Evolutionary conservation across 2,888 invertebrate species (phyloP).

Genomic region (Drosophila neutralis): DNA sequence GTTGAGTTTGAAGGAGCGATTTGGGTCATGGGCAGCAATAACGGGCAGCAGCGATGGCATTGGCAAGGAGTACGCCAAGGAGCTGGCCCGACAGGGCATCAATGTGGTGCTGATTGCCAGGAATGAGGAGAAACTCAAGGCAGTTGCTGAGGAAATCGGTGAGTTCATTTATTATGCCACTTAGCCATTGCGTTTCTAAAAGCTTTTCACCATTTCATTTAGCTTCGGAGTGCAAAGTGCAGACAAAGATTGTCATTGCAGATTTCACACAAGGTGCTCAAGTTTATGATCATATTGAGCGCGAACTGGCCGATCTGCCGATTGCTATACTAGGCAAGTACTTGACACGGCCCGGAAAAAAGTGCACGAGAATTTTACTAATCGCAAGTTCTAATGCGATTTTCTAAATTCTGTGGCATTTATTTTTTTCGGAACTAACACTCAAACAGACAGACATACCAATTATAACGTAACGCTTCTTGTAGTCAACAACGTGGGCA

Average conservation of each 20-base stretch:
- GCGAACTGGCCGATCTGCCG: slow-evolving; percentile 89
- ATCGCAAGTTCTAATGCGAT: background rate
- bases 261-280: slow-evolving; percentile 91
- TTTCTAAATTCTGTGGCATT: background rate
- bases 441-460: fast-evolving
- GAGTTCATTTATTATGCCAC: slow-evolving; percentile 54
- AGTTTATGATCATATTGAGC: slow-evolving; percentile 89
- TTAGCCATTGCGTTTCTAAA: background rate
- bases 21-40: slow-evolving; percentile 94
- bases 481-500: slow-evolving; percentile 89
- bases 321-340: slow-evolving; percentile 92
- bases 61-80: slow-evolving; percentile 92
- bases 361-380: background rate
- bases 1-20: slow-evolving; percentile 87
- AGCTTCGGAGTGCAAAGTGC: slow-evolving; percentile 86
- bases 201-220: background rate
- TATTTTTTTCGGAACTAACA: background rate
- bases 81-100: slow-evolving; percentile 90
- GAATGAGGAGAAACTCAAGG: slow-evolving; percentile 88
- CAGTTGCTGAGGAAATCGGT: slow-evolving; percentile 90
- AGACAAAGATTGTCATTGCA: slow-evolving; percentile 89
- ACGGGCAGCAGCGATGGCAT: slow-evolving; percentile 96
- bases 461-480: background rate
- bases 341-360: background rate
- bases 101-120: slow-evolving; percentile 93